Percentiles rank a stretch among this genome's conserved stretches.
Evolutionary conservation across 2,888 invertebrate genomes (phyloP).

Genomic region (Diabrotica balteata): DNA sequence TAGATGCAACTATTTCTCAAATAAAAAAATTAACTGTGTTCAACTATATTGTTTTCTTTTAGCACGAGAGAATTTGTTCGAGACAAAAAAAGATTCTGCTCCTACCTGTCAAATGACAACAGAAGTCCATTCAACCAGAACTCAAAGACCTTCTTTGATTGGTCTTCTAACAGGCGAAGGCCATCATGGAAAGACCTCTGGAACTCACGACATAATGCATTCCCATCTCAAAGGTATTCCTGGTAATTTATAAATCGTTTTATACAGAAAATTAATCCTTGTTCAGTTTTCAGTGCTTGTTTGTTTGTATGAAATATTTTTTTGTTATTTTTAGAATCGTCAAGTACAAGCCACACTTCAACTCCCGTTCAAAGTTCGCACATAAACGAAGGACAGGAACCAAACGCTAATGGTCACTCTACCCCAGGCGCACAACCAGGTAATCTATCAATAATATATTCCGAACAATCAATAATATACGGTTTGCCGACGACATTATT

Average conservation of each 20-base stretch:
- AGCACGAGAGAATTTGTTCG: conserved; percentile 47
- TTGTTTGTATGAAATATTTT: background rate
- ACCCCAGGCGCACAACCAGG: conserved; percentile 46
- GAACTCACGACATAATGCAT: conserved; percentile 42
- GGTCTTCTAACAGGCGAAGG: conserved; percentile 69
- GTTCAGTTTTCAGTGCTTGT: too few relatives aligned
- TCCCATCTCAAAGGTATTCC: conserved; percentile 51
- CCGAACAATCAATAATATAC: too few relatives aligned
- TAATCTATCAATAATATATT: too few relatives aligned
- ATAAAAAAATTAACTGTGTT: too few relatives aligned
- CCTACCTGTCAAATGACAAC: conserved; percentile 63
- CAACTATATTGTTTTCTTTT: conserved; percentile 14
- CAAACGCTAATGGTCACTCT: conserved; percentile 42
- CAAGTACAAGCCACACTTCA: conserved; percentile 57
- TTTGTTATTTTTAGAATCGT: conserved; percentile 39
- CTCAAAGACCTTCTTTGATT: conserved; percentile 72
- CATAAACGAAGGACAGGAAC: conserved; percentile 49
- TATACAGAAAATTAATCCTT: too few relatives aligned
- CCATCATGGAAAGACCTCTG: conserved; percentile 51
- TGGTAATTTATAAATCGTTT: too few relatives aligned
- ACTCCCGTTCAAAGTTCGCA: conserved; percentile 54
- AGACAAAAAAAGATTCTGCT: conserved; percentile 58
- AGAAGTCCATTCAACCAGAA: conserved; percentile 53
- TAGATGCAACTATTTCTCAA: too few relatives aligned
- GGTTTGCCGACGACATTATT: too few relatives aligned